Evolutionary conservation across 2,797 vertebrate species (phyloP), one percentile per base, ranked within the genome.

Genomic region (Novumbra hubbsi): DNA sequence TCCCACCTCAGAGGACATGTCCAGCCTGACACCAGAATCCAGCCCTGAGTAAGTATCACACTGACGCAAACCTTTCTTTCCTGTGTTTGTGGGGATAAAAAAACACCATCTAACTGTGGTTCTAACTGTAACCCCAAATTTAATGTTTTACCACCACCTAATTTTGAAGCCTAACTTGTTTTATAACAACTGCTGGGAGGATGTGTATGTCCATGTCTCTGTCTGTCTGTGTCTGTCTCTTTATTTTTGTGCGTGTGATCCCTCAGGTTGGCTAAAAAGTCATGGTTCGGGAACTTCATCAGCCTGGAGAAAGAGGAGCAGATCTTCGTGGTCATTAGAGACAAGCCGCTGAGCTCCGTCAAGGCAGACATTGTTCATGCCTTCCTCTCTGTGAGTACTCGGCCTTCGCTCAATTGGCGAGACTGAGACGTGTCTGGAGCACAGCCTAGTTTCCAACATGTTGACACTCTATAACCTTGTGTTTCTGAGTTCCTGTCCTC

Each of bases 281-380:
- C 96, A 5, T 98, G 96, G 96, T 98, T 98, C 70, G 96, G 96
- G 76, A 97, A 97, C 90, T 97, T 98, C 85, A 96, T 98, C 80
- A 95, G 95, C 82, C 82, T 97, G 90, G 96, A 98, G 88, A 97
- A 97, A 87, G 96, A 98, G 87, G 96, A 98, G 84, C 96, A 97
- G 87, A 96, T 98, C 88, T 97, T 97, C 70, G 94, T 97, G 74
- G 95, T 97, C 89, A 96, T 98, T 84, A 93, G 95, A 90, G 96
- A 97, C 91, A 97, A 97, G 85, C 96, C 96, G 21, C 92, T 98
- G 85, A 96, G 96, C 89, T 96, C 96, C 65, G 96, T 98, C 89
- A 98, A 98, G 89, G 96, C 96, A 0, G 96, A 98, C 90, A 97
- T 98, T 17, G 96, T 98, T 81, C 96, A 97, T 8, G 96, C 96